Evolutionary conservation across 2,797 vertebrate genomes (phyloP), one percentile per base, ranked within the genome.

Genomic region (Acropternis orthonyx): DNA sequence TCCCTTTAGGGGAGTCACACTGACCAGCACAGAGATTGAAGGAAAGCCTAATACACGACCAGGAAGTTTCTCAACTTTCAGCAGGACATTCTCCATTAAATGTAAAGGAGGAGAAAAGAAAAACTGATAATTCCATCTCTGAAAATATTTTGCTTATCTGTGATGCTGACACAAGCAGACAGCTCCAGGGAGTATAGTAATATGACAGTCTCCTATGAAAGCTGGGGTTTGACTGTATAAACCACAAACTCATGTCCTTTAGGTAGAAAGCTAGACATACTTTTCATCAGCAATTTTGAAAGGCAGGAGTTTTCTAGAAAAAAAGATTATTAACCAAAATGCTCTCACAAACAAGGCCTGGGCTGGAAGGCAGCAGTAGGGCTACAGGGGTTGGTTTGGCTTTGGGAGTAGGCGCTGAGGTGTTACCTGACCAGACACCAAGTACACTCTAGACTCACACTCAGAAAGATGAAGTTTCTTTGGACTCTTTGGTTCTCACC

Each of bases 401-500:
- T 75, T 62, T n/a, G 9, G 11, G 36, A 6, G 4, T 14, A 16
- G 34, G 28, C 1, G 1, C 22, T 1, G 1, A 8, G 5, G 4
- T 56, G 4, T 46, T 43, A n/a, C 12, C 21, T 61, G 51, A 46
- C 21, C 7, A 2, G 27, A 48, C 34, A 30, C 37, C 20, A 27
- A 34, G 39, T 14, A 22, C 0, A 0, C 34, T 78, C 51, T 52
- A 63, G 44, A 52, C 16, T 56, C 34, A 27, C 7, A 6, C 8
- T 80, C 49, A 55, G 41, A 36, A 92, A 85, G 43, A 17, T 46
- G 55, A 67, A 66, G 41, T 10, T 89, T 37, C 46, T 59, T 85
- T 65, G 30, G 48, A 85, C 22, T 10, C 48, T 58, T 43, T 63
- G 39, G 8, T 80, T 90, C 52, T 73, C 78, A 76, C 13, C 62